Base-by-base conservation (phyloP, 2,888 invertebrate species). In the Microctonus brassicae region DNA sequence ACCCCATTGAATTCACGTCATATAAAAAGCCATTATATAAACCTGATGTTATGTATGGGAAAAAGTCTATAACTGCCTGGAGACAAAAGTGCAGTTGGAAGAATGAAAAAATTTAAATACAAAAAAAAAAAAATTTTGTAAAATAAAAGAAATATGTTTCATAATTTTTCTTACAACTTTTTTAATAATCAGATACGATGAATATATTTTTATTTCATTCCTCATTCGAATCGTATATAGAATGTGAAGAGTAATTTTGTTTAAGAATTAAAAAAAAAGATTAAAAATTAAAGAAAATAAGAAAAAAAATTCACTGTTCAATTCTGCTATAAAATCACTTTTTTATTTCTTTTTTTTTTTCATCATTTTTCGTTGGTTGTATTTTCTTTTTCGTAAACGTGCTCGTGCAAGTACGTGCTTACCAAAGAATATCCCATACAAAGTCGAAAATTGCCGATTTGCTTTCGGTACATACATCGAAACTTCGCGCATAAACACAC, bases 271-370 rank as follows among this genome's bases (percentile, higher is more conserved):
- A n/a, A n/a, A n/a, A n/a, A n/a, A n/a, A n/a, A n/a, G n/a, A n/a
- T n/a, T n/a, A n/a, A n/a, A n/a, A n/a, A n/a, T n/a, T n/a, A n/a
- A n/a, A n/a, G n/a, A n/a, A n/a, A n/a, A n/a, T n/a, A n/a, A n/a
- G n/a, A n/a, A n/a, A n/a, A n/a, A n/a, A n/a, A n/a, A n/a, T n/a
- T n/a, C n/a, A n/a, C n/a, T n/a, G n/a, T n/a, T n/a, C n/a, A n/a
- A n/a, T n/a, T n/a, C n/a, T n/a, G n/a, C n/a, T n/a, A n/a, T n/a
- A n/a, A n/a, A n/a, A n/a, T n/a, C n/a, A 29, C 57, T 71, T 69
- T 22, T 33, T 68, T 29, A n/a, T n/a, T n/a, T 36, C 57, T 71
- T 69, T 22, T 33, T 68, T 29, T 7, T 74, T 65, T 71, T 62
- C 11, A 39, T 36, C 36, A 24, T 39, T 36, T 24, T 22, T 36